A percentile compares a stretch with the other conserved stretches of the same genome.
Conservation (phyloP, 2,113 vertebrate species). For the Upupa epops region DNA sequence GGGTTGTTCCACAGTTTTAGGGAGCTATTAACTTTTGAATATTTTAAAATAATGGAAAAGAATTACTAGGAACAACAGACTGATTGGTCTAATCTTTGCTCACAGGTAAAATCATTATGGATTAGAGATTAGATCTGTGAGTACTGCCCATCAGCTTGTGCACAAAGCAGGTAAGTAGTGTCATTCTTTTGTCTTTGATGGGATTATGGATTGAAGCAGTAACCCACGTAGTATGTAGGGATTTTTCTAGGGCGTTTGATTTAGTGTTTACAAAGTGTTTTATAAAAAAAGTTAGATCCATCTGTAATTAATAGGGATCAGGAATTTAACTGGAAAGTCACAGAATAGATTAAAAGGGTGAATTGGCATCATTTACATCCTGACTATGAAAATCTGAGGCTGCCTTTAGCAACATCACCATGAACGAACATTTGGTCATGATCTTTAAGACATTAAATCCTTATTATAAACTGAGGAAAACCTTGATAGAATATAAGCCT, state of each 20-base stretch:
- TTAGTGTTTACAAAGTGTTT: background rate
- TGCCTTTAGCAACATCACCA: background rate
- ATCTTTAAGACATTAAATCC: background rate
- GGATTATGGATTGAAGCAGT: background rate
- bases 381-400: background rate
- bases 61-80: background rate
- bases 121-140: background rate
- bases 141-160: background rate
- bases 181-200: background rate
- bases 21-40: background rate
- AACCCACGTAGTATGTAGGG: background rate
- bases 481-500: background rate
- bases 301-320: background rate
- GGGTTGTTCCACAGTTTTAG: background rate
- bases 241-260: background rate
- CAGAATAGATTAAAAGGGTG: background rate
- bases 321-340: background rate
- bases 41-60: background rate
- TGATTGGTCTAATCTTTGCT: background rate
- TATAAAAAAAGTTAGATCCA: background rate
- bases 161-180: background rate
- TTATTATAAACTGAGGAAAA: background rate
- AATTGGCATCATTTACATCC: background rate
- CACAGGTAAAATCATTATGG: background rate
- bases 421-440: accelerated